Evolutionary conservation across 1,140 invertebrate species (phyloP), one percentile per base, ranked within the genome.

Genomic region (Eupristina koningsbergeri): DNA sequence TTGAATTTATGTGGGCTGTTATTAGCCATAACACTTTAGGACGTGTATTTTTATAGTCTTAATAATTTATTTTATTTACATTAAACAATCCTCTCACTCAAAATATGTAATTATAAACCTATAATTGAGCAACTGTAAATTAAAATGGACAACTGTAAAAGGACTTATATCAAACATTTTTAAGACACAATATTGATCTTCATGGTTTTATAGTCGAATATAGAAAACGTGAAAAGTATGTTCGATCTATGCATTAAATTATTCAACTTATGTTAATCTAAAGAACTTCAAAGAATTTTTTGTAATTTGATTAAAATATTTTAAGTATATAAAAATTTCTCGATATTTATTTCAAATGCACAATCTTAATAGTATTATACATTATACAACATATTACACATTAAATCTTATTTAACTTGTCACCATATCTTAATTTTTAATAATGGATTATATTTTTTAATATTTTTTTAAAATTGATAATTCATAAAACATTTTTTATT

Each of bases 11-110:
- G 29, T 13, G 19, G 26, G 39, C 0, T 71, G 26, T n/a, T 71
- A 71, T 71, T 71, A 71, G 22, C 41, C 6, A n/a, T 71, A 41
- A 41, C n/a, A n/a, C 36, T 41, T 71, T 22, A 11, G 22, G n/a
- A 71, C 3, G n/a, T 71, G n/a, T 41, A 71, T 41, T 71, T 71
- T 71, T 19, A 71, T 36, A 71, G 67, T 71, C 22, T n/a, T 26
- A 9, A 71, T 39, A 41, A 71, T 71, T 71, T 71, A 39, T 71
- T 71, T 19, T 71, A 71, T 71, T 71, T 71, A n/a, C 36, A 71
- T 41, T 71, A 71, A 71, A n/a, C n/a, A 71, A 41, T 41, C 17
- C 36, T 71, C 39, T 39, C 22, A 71, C 36, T 26, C 36, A n/a
- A 39, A n/a, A 71, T 71, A n/a, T 41, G 39, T 41, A 71, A n/a